Evolutionary conservation across 2,113 vertebrate genomes (phyloP).

Genomic region (Thamnophis sirtalis): DNA sequence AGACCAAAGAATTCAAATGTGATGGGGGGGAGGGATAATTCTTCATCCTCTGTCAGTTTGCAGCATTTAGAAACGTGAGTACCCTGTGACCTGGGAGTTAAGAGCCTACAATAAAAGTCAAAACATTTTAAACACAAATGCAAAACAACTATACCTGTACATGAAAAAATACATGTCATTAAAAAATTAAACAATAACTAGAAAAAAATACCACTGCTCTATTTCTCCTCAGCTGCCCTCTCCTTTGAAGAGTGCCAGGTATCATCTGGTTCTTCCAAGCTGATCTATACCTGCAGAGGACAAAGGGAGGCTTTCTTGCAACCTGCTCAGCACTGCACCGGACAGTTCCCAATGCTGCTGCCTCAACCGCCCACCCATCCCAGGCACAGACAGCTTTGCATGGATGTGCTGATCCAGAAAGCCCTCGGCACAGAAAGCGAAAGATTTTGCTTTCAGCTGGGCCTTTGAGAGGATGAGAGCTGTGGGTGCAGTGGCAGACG

Average conservation of each 20-base stretch:
- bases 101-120: not conserved
- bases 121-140: not conserved
- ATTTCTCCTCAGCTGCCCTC: constrained; percentile 5
- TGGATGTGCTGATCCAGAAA: not conserved
- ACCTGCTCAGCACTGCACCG: not conserved
- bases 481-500: not conserved
- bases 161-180: constrained; percentile 47
- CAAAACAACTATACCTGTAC: not conserved
- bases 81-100: constrained; percentile 38
- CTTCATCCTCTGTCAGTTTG: constrained; percentile 16
- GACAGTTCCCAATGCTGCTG: not conserved
- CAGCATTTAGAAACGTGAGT: constrained; percentile 44
- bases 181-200: constrained; percentile 60
- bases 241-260: not conserved
- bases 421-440: not conserved
- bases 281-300: not conserved
- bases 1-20: not conserved
- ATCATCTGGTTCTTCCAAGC: not conserved
- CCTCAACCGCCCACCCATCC: not conserved
- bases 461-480: not conserved
- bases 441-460: not conserved
- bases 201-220: constrained; percentile 46
- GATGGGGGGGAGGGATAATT: not conserved
- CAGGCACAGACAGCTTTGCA: not conserved
- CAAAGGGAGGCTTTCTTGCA: not conserved